These are phyloP conservation scores for Catostylus mosaicus DNA, from an alignment of 30 jellyfish, hydroid and myxozoan species.

Conservation along the genomic window DNA sequence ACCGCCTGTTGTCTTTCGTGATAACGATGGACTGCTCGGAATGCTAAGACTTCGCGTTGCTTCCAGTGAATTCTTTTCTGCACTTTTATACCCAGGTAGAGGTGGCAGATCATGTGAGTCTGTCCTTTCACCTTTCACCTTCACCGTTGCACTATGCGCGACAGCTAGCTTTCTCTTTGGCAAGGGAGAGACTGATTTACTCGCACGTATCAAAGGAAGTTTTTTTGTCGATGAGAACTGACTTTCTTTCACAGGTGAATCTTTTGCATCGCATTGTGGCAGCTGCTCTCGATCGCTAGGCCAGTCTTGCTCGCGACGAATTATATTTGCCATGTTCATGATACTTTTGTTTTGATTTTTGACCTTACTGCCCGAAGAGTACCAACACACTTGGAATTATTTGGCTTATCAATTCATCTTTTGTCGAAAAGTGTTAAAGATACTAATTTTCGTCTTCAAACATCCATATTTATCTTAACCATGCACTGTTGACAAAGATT, in stretches of 20 bases:
- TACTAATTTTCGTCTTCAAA: not conserved
- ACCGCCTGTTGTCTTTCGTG: not conserved
- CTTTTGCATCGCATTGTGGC: not conserved
- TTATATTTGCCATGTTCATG: not conserved
- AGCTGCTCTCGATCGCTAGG: not conserved
- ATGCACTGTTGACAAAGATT: not conserved
- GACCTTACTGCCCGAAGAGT: no score
- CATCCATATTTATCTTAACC: not conserved
- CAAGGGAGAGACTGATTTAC: not conserved
- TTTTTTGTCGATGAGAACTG: not conserved
- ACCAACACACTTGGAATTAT: not conserved
- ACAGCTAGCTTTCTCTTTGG: constrained; percentile 17
- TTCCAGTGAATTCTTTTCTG: not conserved
- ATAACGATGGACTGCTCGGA: not conserved
- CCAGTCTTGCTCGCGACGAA: not conserved
- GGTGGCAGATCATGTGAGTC: constrained; percentile 3
- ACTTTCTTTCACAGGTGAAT: not conserved
- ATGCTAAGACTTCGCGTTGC: constrained; percentile 24
- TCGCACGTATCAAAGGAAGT: not conserved
- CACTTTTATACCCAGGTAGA: not conserved
- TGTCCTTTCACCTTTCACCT: not conserved
- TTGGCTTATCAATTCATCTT: not conserved
- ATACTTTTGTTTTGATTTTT: no score
- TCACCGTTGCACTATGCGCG: not conserved
- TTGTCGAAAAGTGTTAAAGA: not conserved